Evolutionary conservation across 2,113 vertebrate genomes (phyloP).

Genomic region (Pelecanus crispus): DNA sequence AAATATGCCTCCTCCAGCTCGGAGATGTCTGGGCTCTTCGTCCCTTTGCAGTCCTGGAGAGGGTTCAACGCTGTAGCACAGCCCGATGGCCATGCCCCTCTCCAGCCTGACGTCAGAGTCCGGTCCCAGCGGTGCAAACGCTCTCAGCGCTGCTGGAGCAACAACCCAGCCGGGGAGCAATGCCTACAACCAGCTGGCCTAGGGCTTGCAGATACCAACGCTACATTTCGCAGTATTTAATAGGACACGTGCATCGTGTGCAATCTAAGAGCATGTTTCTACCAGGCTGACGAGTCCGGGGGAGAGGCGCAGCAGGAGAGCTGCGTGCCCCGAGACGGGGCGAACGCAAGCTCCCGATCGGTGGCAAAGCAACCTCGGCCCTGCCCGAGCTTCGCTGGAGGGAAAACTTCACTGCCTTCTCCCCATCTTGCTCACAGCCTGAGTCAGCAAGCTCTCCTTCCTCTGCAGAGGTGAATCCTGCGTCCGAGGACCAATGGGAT

Average conservation of each 20-base stretch:
- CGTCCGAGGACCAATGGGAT: accelerated
- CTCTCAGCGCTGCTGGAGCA: neutral
- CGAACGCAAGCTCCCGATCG: accelerated
- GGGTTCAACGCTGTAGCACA: neutral
- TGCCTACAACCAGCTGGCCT: neutral
- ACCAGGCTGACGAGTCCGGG: neutral
- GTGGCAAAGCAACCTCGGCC: neutral
- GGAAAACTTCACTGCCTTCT: neutral
- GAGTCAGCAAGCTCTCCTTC: neutral
- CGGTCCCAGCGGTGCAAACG: neutral
- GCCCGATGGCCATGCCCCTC: neutral
- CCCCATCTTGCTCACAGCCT: neutral
- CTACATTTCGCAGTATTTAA: accelerated
- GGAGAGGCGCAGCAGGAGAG: neutral
- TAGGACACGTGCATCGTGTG: accelerated
- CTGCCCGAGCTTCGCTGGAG: neutral
- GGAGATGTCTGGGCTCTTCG: accelerated
- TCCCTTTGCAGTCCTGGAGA: neutral
- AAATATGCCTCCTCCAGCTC: neutral
- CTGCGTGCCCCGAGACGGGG: neutral
- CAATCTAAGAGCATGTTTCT: accelerated
- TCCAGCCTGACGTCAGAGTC: slow-evolving; percentile 18
- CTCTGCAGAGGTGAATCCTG: neutral
- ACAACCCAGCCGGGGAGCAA: neutral
- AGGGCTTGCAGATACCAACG: accelerated